Conservation (phyloP, 2,113 vertebrate genomes). For the Gallinago jamesoni region DNA sequence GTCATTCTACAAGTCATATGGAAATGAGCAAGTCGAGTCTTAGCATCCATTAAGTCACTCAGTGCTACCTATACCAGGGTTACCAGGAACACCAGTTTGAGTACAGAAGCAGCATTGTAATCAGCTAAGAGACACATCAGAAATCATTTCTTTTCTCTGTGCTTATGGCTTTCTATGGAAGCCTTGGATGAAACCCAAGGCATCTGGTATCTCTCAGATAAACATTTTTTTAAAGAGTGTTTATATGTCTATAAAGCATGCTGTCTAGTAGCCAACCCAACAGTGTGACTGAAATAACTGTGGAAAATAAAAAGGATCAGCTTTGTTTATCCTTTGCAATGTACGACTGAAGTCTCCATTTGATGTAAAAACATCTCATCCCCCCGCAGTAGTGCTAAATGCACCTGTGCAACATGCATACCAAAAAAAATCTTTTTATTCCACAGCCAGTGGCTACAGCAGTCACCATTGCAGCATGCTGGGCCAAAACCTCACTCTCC, state of each 20-base stretch:
- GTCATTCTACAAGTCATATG: constrained; percentile 43
- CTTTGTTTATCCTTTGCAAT: neutral
- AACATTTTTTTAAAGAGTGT: constrained; percentile 1
- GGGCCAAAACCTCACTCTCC: neutral
- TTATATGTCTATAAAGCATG: neutral
- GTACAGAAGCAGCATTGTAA: neutral
- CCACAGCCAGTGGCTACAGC: neutral
- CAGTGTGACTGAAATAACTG: neutral
- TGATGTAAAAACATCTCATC: neutral
- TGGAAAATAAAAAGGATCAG: neutral
- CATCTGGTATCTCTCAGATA: constrained; percentile 53
- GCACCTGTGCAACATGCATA: neutral
- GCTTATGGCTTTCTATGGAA: constrained; percentile 12
- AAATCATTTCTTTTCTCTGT: neutral
- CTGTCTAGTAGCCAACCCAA: constrained; percentile 6
- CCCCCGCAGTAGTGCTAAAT: neutral
- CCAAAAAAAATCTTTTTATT: neutral
- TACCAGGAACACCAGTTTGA: neutral
- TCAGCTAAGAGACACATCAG: neutral
- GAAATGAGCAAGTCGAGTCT: constrained; percentile 1
- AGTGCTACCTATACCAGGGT: neutral
- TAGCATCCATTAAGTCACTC: constrained; percentile 7
- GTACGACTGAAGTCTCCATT: neutral
- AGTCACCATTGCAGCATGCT: neutral
- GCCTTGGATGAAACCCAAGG: constrained; percentile 40